phyloP scores from a whole-genome alignment of 2,113 vertebrate species.

The Seriola dumerili region DNA sequence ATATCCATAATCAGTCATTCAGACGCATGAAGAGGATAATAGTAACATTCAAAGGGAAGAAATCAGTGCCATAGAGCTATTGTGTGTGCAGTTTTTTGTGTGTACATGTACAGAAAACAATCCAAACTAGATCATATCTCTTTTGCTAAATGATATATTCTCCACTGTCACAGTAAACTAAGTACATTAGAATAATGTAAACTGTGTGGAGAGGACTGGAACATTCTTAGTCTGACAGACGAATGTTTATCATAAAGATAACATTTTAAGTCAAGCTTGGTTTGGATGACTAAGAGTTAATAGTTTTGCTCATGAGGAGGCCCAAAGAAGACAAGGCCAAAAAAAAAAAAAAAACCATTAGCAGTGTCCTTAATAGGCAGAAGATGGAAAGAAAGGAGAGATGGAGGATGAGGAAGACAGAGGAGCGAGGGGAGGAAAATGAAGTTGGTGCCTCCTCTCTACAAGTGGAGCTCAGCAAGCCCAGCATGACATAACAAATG shows the following conservation, averaged over 20 bases:
- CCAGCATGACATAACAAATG: not conserved
- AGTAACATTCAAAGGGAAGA: slow-evolving; percentile 19
- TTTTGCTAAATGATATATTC: not conserved
- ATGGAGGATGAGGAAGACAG: not conserved
- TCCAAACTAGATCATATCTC: slow-evolving; percentile 25
- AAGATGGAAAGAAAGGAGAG: not conserved
- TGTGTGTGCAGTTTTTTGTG: slow-evolving; percentile 17
- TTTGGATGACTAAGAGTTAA: slow-evolving; percentile 33
- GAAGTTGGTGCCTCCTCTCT: not conserved
- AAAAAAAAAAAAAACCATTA: slow-evolving; percentile 33
- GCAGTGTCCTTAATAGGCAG: slow-evolving; percentile 32
- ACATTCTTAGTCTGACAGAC: slow-evolving; percentile 47
- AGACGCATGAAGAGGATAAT: slow-evolving; percentile 29
- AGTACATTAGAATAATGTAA: slow-evolving; percentile 15
- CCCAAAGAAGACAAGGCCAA: slow-evolving; percentile 21
- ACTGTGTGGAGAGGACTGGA: not conserved
- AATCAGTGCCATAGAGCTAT: not conserved
- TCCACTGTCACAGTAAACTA: not conserved
- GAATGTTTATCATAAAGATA: slow-evolving; percentile 56
- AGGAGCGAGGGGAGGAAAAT: not conserved
- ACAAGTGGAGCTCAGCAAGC: not conserved
- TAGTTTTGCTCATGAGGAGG: slow-evolving; percentile 15
- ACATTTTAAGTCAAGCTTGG: slow-evolving; percentile 10
- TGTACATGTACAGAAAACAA: not conserved
- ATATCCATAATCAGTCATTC: slow-evolving; percentile 35